Percentiles rank a stretch among this genome's conserved stretches.
Evolutionary conservation across 2,797 vertebrate genomes (phyloP).

Genomic region (Leptodactylus fallax): DNA sequence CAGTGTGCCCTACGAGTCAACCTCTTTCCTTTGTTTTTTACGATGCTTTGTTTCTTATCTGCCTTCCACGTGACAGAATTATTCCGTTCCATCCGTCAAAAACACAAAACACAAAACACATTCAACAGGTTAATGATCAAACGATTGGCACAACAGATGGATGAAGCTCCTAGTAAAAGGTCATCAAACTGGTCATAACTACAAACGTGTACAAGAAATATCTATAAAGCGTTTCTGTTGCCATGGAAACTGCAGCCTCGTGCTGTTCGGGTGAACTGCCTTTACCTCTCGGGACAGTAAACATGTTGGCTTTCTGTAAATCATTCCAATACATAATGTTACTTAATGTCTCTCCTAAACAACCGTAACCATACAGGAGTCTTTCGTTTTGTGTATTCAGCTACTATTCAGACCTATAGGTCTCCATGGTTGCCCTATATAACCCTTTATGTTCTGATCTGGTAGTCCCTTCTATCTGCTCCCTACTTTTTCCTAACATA

Average conservation of each 20-base stretch:
- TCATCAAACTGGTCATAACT: not conserved
- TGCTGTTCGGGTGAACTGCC: not conserved
- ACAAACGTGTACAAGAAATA: not conserved
- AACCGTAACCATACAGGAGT: not conserved
- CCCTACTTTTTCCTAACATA: too few species aligned
- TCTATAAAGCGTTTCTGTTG: not conserved
- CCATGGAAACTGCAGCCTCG: not conserved
- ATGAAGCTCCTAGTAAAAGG: not conserved
- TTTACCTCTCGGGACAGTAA: not conserved
- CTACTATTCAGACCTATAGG: not conserved
- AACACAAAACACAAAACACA: not conserved
- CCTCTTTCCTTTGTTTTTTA: not conserved
- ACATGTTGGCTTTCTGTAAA: not conserved
- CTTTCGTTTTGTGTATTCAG: not conserved
- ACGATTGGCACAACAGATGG: not conserved
- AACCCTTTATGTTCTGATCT: too few species aligned
- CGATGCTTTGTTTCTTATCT: not conserved
- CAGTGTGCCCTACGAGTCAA: too few species aligned
- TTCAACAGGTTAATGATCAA: constrained; percentile 17
- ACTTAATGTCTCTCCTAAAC: not conserved
- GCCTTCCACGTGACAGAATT: not conserved
- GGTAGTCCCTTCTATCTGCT: too few species aligned
- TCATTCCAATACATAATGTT: not conserved
- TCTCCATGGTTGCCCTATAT: too few species aligned
- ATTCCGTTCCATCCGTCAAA: not conserved